Conservation (phyloP, 1,140 invertebrate species). For the Drosophila burlai region DNA sequence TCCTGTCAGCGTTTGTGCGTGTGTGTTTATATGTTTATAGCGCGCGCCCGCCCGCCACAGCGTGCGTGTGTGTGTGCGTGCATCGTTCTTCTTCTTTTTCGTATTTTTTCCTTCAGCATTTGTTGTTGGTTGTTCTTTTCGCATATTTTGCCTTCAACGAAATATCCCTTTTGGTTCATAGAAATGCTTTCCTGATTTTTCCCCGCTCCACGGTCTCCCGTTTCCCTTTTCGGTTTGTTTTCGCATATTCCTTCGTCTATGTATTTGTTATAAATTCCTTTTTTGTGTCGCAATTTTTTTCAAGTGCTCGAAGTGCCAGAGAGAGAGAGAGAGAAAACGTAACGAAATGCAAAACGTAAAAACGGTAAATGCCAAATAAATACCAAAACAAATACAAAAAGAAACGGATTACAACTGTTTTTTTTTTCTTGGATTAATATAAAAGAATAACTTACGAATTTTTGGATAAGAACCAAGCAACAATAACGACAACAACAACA, state of each 20-base stretch:
- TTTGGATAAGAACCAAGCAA: conserved; percentile 33
- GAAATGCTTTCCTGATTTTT: conserved; percentile 3
- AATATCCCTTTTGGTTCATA: neutral
- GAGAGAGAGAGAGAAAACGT: conserved; percentile 1
- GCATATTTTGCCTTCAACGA: conserved; percentile 1
- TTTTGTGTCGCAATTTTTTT: conserved; percentile 60
- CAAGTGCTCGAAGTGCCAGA: conserved; percentile 62
- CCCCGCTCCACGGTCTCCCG: neutral
- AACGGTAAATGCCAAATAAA: conserved; percentile 27
- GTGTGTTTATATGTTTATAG: conserved; percentile 17
- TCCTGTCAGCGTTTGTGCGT: conserved; percentile 1
- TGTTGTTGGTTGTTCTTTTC: conserved; percentile 5
- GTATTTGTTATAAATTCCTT: conserved; percentile 21
- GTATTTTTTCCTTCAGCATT: conserved; percentile 1
- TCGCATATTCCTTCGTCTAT: neutral
- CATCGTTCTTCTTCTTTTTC: neutral
- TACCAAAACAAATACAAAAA: conserved; percentile 23
- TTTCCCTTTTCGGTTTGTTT: conserved; percentile 10
- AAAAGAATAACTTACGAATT: neutral
- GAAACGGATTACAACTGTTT: conserved; percentile 36
- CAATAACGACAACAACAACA: conserved; percentile 3
- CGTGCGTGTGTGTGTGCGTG: conserved; percentile 4
- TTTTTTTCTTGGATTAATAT: conserved; percentile 6
- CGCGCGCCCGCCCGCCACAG: neutral
- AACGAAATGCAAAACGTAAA: conserved; percentile 13